These are phyloP conservation scores for Prietella phreatophila DNA, from an alignment of 2,113 vertebrate species.

Conservation along the genomic window DNA sequence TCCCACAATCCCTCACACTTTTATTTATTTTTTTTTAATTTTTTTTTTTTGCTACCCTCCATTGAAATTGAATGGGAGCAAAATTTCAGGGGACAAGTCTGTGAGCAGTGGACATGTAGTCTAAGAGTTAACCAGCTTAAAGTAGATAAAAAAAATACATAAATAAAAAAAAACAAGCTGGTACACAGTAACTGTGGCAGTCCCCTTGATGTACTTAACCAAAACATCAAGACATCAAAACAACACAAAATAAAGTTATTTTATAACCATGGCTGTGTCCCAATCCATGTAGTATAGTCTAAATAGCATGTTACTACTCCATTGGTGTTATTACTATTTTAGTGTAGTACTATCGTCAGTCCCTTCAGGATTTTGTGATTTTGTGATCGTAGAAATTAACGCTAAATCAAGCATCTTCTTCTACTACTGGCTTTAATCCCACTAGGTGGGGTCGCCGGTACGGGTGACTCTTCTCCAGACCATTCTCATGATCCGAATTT, in stretches of 20 bases:
- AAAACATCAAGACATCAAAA: too few relatives aligned
- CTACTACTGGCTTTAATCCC: too few relatives aligned
- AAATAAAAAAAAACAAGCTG: not conserved
- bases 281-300: not conserved
- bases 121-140: not conserved
- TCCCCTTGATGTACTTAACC: not conserved
- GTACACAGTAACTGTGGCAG: not conserved
- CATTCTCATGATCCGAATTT: too few relatives aligned
- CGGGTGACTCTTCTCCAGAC: too few relatives aligned
- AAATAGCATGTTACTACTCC: not conserved
- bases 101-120: not conserved
- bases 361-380: too few relatives aligned
- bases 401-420: too few relatives aligned
- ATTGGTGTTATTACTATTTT: not conserved
- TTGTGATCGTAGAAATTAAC: too few relatives aligned
- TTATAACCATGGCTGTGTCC: not conserved
- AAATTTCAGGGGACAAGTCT: not conserved
- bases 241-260: not conserved
- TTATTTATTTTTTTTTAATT: not conserved
- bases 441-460: too few relatives aligned
- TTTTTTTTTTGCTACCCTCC: not conserved
- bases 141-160: not conserved
- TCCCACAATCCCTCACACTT: not conserved
- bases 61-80: not conserved
- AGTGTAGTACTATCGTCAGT: not conserved